Conservation (phyloP, 2,113 vertebrate genomes). For the Ophthalmolycus amberensis region DNA sequence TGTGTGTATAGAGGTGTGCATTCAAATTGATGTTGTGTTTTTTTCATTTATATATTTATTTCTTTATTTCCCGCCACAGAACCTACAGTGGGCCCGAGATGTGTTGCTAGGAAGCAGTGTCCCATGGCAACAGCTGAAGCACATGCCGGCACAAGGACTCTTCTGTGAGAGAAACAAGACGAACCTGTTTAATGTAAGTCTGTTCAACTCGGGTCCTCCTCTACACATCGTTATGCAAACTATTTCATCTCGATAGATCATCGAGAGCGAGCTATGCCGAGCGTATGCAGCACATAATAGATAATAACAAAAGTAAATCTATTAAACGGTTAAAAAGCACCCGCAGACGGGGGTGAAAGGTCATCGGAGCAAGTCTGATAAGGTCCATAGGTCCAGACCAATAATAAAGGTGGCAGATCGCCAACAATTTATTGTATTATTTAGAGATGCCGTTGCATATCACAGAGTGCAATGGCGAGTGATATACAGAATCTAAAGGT, state of each 20-base stretch:
- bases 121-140: slow-evolving; percentile 99
- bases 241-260: background rate
- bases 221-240: background rate
- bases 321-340: background rate
- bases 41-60: slow-evolving; percentile 14
- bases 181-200: slow-evolving; percentile 99
- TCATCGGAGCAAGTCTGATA: background rate
- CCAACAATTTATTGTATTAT: background rate
- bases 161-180: slow-evolving; percentile 99
- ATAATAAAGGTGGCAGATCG: slow-evolving; percentile 6
- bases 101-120: slow-evolving; percentile 99
- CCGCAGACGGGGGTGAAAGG: background rate
- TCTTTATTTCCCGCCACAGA: slow-evolving; percentile 86
- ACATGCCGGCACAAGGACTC: slow-evolving; percentile 99
- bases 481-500: background rate
- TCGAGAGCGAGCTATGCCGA: background rate
- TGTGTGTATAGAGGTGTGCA: slow-evolving; percentile 19
- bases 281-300: background rate
- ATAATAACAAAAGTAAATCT: background rate
- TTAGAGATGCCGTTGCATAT: background rate
- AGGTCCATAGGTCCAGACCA: background rate
- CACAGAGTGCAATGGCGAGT: background rate
- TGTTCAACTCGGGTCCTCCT: slow-evolving; percentile 6
- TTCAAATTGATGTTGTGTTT: slow-evolving; percentile 22
- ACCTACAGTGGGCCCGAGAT: slow-evolving; percentile 98